Conservation (phyloP, 2,888 invertebrate genomes). For the Lathronympha strigana region DNA sequence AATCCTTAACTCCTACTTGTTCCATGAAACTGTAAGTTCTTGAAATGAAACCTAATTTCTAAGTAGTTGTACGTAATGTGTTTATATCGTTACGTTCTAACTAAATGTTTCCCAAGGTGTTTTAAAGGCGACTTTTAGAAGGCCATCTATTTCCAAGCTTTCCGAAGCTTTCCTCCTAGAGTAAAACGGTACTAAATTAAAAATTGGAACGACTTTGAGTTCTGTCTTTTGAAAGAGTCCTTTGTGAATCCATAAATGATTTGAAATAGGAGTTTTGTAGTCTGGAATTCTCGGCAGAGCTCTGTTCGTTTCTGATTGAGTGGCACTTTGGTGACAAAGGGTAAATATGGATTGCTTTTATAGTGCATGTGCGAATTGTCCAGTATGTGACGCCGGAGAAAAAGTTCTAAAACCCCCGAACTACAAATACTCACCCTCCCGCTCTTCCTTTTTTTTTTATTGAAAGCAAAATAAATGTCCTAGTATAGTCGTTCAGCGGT, state of each 20-base stretch:
- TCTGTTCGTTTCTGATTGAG: neutral
- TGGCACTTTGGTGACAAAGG: constrained; percentile 5
- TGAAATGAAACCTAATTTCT: too few species aligned
- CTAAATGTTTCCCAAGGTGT: neutral
- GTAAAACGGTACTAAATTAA: too few species aligned
- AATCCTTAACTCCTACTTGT: too few species aligned
- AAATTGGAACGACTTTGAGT: neutral
- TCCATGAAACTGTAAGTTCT: too few species aligned
- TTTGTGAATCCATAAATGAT: constrained; percentile 4
- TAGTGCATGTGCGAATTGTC: neutral
- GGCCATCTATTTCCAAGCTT: neutral
- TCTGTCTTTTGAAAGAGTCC: neutral
- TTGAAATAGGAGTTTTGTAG: constrained; percentile 2
- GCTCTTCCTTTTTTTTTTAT: too few species aligned
- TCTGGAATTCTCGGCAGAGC: neutral
- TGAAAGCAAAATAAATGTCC: too few species aligned
- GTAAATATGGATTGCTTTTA: constrained; percentile 10
- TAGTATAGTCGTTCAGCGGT: too few species aligned
- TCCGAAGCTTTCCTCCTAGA: too few species aligned
- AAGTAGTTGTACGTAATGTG: too few species aligned
- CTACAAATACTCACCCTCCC: too few species aligned
- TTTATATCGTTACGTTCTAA: too few species aligned
- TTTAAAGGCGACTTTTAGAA: neutral
- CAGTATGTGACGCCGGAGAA: neutral
- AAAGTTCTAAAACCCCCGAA: too few species aligned